Conservation (phyloP, 2,113 vertebrate species). For the Grus americana region DNA sequence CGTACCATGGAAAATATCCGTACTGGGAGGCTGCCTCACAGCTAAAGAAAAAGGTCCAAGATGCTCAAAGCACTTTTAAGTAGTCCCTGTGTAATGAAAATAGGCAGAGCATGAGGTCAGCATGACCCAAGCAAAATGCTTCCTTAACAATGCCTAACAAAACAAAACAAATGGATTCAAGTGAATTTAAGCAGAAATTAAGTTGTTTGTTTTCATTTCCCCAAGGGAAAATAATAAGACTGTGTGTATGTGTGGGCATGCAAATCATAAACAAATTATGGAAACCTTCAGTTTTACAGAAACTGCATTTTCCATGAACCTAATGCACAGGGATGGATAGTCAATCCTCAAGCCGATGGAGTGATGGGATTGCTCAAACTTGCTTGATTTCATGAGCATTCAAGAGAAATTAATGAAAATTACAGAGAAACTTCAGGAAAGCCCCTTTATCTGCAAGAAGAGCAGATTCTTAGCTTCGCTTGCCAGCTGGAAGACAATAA, state of each 20-base stretch:
- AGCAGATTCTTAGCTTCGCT: background rate
- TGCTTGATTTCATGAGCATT: background rate
- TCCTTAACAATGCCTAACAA: background rate
- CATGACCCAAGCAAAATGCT: constrained; percentile 3
- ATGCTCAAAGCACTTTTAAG: background rate
- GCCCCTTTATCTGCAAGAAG: background rate
- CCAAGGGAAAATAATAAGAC: background rate
- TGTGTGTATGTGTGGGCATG: background rate
- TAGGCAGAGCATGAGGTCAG: background rate
- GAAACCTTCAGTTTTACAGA: background rate
- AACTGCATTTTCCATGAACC: background rate
- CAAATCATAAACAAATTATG: background rate
- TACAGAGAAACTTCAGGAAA: background rate
- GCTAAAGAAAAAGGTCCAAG: background rate
- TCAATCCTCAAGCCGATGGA: background rate
- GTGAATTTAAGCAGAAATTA: background rate
- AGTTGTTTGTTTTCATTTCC: background rate
- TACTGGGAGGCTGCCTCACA: background rate
- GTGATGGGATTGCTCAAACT: background rate
- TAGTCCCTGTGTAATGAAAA: background rate
- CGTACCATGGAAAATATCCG: background rate
- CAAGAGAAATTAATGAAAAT: background rate
- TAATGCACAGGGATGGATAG: background rate
- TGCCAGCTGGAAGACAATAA: background rate
- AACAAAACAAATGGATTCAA: constrained; percentile 8